phyloP scores from a whole-genome alignment of 2,113 vertebrate species.

The Sander lucioperca region DNA sequence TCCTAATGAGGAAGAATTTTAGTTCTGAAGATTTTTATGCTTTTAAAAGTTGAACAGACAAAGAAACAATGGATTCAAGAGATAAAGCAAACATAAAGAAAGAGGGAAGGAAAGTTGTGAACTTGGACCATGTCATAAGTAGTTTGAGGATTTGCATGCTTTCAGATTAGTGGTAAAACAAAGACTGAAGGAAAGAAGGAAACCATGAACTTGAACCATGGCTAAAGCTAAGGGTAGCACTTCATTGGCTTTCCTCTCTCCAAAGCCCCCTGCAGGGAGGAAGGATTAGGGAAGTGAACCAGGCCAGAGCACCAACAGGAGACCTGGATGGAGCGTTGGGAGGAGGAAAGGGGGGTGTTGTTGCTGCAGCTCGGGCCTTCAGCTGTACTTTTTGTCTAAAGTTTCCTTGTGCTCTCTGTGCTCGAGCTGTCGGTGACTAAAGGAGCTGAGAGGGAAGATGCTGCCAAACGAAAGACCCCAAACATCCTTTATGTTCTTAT shows the following conservation, averaged over 20 bases:
- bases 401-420: background rate
- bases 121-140: too few species aligned
- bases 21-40: background rate
- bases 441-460: conserved; percentile 24
- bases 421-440: conserved; percentile 1
- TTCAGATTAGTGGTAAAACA: background rate
- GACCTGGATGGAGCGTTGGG: background rate
- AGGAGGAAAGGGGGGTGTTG: background rate
- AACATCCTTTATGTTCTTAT: conserved; percentile 39
- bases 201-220: background rate
- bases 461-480: conserved; percentile 1
- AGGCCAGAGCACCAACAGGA: conserved; percentile 28
- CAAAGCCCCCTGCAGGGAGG: conserved; percentile 30
- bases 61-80: background rate
- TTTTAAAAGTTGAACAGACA: too few species aligned
- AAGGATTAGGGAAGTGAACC: conserved; percentile 57
- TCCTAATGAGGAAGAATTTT: background rate
- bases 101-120: background rate
- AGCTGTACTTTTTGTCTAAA: conserved; percentile 35
- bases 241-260: conserved; percentile 24
- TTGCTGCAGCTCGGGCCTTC: conserved; percentile 17
- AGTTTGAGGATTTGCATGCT: background rate
- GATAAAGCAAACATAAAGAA: background rate
- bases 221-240: conserved; percentile 31
- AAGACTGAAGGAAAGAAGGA: background rate